Evolutionary conservation across 2,797 vertebrate species (phyloP).

Genomic region (Pantherophis alleghaniensis): DNA sequence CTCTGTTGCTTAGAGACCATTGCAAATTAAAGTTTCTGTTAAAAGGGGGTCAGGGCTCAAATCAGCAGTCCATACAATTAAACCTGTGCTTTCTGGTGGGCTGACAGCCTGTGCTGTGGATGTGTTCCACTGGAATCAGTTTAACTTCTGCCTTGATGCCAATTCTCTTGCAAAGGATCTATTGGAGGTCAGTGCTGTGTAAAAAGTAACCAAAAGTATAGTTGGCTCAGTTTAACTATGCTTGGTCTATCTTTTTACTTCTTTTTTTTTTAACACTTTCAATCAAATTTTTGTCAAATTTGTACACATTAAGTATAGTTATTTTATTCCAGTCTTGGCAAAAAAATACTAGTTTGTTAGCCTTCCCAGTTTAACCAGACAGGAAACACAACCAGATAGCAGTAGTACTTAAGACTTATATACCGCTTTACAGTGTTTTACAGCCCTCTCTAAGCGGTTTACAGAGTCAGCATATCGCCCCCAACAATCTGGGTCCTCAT

Average conservation of each 20-base stretch:
- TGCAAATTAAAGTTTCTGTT: background rate
- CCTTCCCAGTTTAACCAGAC: background rate
- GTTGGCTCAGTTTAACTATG: conserved; percentile 1
- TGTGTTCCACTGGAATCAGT: background rate
- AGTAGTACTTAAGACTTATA: too few species aligned
- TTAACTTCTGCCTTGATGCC: conserved; percentile 1
- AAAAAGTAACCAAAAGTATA: background rate
- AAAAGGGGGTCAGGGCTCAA: background rate
- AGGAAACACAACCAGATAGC: background rate
- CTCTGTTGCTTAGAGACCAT: background rate
- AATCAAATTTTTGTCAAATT: conserved; percentile 21
- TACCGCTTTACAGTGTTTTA: too few species aligned
- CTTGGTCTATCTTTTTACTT: background rate
- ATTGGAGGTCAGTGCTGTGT: background rate
- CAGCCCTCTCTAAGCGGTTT: too few species aligned
- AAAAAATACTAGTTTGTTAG: background rate
- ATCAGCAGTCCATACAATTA: background rate
- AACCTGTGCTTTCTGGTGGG: background rate
- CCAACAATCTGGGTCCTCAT: too few species aligned
- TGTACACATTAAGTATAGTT: conserved; percentile 3
- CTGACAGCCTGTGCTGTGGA: background rate
- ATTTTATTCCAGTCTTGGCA: conserved; percentile 10
- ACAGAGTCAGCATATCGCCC: too few species aligned
- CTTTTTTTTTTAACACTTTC: too few species aligned
- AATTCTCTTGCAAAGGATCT: background rate